Evolutionary conservation across 2,113 vertebrate genomes (phyloP).

Genomic region (Halcyon malimbica): DNA sequence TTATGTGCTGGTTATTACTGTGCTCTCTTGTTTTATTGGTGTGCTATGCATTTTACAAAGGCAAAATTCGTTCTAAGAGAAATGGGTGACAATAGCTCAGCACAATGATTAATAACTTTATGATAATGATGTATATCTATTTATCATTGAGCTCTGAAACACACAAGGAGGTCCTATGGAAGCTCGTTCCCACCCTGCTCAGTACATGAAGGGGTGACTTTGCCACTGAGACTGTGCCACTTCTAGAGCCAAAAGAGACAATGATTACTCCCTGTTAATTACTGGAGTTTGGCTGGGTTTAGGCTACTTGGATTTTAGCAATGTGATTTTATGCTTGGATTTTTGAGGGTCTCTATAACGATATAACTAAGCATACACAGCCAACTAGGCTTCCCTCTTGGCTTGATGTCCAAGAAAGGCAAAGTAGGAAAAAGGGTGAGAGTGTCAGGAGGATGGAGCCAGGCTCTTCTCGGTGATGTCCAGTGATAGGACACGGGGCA

Average conservation of each 20-base stretch:
- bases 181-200: not conserved
- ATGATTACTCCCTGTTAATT: not conserved
- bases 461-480: too few species aligned
- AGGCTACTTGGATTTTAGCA: not conserved
- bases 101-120: constrained; percentile 18
- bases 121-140: not conserved
- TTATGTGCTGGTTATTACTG: not conserved
- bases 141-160: not conserved
- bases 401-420: not conserved
- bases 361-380: not conserved
- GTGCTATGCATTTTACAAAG: not conserved
- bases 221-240: not conserved
- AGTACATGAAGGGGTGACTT: not conserved
- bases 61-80: constrained; percentile 3
- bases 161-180: not conserved
- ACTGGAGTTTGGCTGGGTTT: not conserved
- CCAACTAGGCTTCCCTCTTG: not conserved
- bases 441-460: too few species aligned
- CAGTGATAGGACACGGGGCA: too few species aligned
- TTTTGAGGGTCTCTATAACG: not conserved
- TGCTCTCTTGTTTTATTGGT: not conserved
- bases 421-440: fast-evolving
- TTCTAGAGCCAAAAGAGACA: not conserved
- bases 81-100: not conserved
- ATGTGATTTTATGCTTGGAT: not conserved